These are phyloP conservation scores for Sarcophaga caerulescens DNA, from an alignment of 2,888 invertebrate genomes.

Conservation along the genomic window DNA sequence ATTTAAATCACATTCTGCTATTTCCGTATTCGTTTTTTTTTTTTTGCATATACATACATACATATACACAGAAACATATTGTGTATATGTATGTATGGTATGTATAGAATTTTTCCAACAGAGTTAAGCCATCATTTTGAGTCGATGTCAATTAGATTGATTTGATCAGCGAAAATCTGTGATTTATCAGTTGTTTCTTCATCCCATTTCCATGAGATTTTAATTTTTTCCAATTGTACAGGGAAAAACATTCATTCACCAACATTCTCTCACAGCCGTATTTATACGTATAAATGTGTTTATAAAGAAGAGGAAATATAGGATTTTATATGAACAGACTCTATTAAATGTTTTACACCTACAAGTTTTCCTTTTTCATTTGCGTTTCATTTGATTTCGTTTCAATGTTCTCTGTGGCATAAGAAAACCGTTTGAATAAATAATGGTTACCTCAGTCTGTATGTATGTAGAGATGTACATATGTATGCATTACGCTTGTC, in stretches of 20 bases:
- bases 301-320: conserved; percentile 42
- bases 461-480: neutral
- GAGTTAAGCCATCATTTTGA: conserved; percentile 78
- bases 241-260: neutral
- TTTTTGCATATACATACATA: neutral
- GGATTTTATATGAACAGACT: conserved; percentile 60
- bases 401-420: conserved; percentile 46
- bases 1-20: conserved; percentile 66
- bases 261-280: neutral
- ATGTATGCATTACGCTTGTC: neutral
- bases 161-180: conserved; percentile 81
- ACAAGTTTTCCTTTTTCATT: conserved; percentile 52
- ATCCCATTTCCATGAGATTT: neutral
- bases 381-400: conserved; percentile 42
- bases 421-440: conserved; percentile 64
- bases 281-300: neutral
- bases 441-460: conserved; percentile 57
- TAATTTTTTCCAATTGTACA: neutral
- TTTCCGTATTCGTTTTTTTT: conserved; percentile 2
- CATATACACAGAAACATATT: neutral
- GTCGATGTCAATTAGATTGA: conserved; percentile 81
- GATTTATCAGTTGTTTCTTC: conserved; percentile 77
- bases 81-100: neutral
- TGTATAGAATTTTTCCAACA: conserved; percentile 72
- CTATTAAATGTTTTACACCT: conserved; percentile 69